A percentile compares a stretch with the other conserved stretches of the same genome.
Conservation (phyloP, 2,113 vertebrate genomes). For the Laticauda laticaudata region DNA sequence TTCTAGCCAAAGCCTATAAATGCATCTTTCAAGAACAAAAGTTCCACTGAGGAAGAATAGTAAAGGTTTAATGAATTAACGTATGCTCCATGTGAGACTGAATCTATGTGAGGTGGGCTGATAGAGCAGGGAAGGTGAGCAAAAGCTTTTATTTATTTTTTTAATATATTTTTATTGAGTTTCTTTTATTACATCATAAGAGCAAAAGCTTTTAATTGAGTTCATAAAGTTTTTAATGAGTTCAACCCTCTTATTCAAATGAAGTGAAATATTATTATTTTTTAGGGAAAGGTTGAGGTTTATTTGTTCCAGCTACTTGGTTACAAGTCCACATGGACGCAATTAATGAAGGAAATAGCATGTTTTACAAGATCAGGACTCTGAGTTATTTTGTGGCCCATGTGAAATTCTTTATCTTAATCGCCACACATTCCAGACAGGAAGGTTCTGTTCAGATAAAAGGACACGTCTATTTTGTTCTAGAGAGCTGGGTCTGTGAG, state of each 20-base stretch:
- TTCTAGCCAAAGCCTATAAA: neutral
- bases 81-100: conserved; percentile 16
- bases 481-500: conserved; percentile 61
- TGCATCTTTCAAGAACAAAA: neutral
- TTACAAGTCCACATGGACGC: conserved; percentile 78
- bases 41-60: conserved; percentile 10
- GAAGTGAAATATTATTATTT: conserved; percentile 68
- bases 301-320: conserved; percentile 82
- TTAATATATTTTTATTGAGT: too few relatives aligned
- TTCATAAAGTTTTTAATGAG: conserved; percentile 69
- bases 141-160: conserved; percentile 35
- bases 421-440: conserved; percentile 69
- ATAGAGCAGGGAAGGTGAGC: neutral
- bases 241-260: conserved; percentile 76
- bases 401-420: conserved; percentile 76
- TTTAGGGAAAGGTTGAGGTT: conserved; percentile 76
- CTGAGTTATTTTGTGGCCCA: conserved; percentile 69
- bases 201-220: conserved; percentile 47
- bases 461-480: conserved; percentile 51
- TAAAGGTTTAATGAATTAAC: conserved; percentile 4
- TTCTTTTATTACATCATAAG: too few relatives aligned
- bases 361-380: conserved; percentile 78
- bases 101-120: conserved; percentile 26
- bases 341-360: conserved; percentile 82
- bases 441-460: conserved; percentile 55